These are phyloP conservation scores for Centruroides vittatus DNA, from an alignment of 1,140 invertebrate genomes.

Conservation along the genomic window DNA sequence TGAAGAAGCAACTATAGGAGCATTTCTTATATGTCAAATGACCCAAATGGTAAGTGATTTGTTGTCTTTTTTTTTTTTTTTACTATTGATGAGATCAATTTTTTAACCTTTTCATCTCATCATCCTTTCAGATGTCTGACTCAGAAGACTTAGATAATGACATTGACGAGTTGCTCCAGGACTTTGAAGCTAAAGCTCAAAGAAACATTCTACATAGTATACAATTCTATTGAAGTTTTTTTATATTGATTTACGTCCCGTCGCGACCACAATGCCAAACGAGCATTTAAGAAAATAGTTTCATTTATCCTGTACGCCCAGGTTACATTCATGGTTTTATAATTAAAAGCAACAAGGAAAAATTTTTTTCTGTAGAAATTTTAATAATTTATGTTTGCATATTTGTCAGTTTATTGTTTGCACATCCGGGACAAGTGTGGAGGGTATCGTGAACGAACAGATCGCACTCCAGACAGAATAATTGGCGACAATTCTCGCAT, in stretches of 20 bases:
- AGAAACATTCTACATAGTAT: slow-evolving; percentile 82
- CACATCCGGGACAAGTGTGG: slow-evolving; percentile 87
- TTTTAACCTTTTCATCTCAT: no score
- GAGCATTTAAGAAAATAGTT: no score
- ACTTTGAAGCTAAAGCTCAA: slow-evolving; percentile 81
- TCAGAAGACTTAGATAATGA: slow-evolving; percentile 94
- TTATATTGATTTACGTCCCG: no score
- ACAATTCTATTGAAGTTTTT: slow-evolving; percentile 62
- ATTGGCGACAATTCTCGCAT: slow-evolving; percentile 60
- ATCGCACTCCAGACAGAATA: slow-evolving; percentile 90
- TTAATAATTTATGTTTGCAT: no score
- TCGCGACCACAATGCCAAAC: no score
- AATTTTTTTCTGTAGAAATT: no score
- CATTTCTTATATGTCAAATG: slow-evolving; percentile 94
- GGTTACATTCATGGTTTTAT: no score
- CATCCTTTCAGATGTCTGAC: slow-evolving; percentile 56
- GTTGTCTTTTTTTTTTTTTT: background rate
- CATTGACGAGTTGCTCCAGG: slow-evolving; percentile 90
- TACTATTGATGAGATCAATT: no score
- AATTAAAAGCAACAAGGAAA: no score
- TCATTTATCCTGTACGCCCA: no score
- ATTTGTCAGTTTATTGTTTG: background rate
- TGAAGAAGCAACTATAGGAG: slow-evolving; percentile 98
- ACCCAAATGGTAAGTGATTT: slow-evolving; percentile 52
- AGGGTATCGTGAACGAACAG: slow-evolving; percentile 82